A percentile compares a stretch with the other conserved stretches of the same genome.
phyloP scores from a whole-genome alignment of 2,113 vertebrate genomes.

The Dissostichus mawsoni region DNA sequence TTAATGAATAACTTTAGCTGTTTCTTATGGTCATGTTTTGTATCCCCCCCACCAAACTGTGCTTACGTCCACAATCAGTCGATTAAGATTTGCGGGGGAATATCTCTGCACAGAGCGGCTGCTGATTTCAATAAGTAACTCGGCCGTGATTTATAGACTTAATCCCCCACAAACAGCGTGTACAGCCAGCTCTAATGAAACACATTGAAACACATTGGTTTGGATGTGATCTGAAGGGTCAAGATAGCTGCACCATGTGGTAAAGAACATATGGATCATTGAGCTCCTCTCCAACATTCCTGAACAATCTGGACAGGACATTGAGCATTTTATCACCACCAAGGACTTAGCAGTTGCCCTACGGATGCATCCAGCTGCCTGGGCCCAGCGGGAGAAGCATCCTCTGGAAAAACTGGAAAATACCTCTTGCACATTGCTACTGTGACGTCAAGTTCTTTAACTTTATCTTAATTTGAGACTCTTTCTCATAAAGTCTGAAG shows the following conservation, averaged over 20 bases:
- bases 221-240: constrained; percentile 67
- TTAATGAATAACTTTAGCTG: neutral
- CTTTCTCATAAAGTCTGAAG: constrained; percentile 3
- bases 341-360: constrained; percentile 53
- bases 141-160: constrained; percentile 72
- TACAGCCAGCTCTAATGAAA: constrained; percentile 74
- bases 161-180: constrained; percentile 58
- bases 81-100: constrained; percentile 49
- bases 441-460: constrained; percentile 19
- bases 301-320: constrained; percentile 81
- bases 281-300: constrained; percentile 73
- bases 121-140: constrained; percentile 72
- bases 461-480: constrained; percentile 23
- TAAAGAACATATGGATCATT: constrained; percentile 76
- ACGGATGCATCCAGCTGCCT: constrained; percentile 46
- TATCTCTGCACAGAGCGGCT: constrained; percentile 36
- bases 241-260: constrained; percentile 61
- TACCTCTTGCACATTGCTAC: constrained; percentile 28
- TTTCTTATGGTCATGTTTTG: neutral
- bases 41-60: neutral
- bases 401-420: constrained; percentile 49
- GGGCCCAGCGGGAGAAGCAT: constrained; percentile 41
- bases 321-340: constrained; percentile 74
- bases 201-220: constrained; percentile 72
- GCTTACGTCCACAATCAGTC: constrained; percentile 40